A percentile compares a stretch with the other conserved stretches of the same genome.
Evolutionary conservation across 2,113 vertebrate species (phyloP).

Genomic region (Etheostoma cragini): DNA sequence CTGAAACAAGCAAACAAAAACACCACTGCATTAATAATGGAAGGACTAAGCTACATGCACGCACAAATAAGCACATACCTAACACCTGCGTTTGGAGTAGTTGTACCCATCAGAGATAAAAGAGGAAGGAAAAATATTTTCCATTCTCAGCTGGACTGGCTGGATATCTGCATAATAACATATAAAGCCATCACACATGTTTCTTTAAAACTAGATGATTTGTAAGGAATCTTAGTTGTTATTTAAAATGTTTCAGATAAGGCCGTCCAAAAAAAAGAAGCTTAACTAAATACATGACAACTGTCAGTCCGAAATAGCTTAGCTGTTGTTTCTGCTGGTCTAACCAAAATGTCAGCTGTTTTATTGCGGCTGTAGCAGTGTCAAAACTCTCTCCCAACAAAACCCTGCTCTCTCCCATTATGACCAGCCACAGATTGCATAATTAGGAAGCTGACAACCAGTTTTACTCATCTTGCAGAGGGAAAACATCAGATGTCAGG

Average conservation of each 20-base stretch:
- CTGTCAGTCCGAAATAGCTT: constrained; percentile 9
- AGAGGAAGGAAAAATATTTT: constrained; percentile 27
- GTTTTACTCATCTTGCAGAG: constrained; percentile 9
- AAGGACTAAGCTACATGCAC: constrained; percentile 40
- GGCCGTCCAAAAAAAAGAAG: constrained; percentile 26
- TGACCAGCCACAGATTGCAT: constrained; percentile 26
- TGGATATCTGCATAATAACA: neutral
- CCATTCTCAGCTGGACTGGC: neutral
- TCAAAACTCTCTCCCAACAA: constrained; percentile 34
- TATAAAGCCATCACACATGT: neutral
- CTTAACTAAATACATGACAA: constrained; percentile 31
- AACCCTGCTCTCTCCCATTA: constrained; percentile 31
- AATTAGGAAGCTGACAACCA: constrained; percentile 40
- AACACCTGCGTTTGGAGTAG: constrained; percentile 16
- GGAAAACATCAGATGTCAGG: constrained; percentile 16
- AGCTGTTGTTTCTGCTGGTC: constrained; percentile 25
- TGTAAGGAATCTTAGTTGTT: constrained; percentile 7
- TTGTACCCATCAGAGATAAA: constrained; percentile 32
- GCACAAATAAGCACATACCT: constrained; percentile 19
- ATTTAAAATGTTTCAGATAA: constrained; percentile 20
- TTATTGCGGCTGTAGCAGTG: constrained; percentile 21
- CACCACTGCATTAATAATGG: constrained; percentile 75
- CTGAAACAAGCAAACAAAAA: constrained; percentile 80
- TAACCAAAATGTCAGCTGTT: constrained; percentile 44
- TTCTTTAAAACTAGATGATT: neutral